Percentiles rank a stretch among this genome's conserved stretches.
Conservation (phyloP, 2,888 invertebrate genomes). For the Ophraella communa region DNA sequence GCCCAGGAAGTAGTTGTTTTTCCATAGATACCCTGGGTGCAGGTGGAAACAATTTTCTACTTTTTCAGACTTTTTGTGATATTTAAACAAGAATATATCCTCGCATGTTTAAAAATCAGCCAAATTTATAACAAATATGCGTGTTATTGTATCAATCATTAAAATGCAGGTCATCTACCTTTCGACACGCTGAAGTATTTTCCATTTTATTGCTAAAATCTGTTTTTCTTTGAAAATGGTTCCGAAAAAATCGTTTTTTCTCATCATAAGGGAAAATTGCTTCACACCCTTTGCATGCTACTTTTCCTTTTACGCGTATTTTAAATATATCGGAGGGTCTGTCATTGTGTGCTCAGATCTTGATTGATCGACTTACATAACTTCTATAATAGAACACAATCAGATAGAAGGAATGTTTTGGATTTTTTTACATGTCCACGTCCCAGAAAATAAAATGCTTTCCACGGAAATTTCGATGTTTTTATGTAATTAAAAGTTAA, state of each 20-base stretch:
- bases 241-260: slow-evolving; percentile 21
- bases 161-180: not conserved
- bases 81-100: too few relatives aligned
- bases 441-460: not conserved
- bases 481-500: too few relatives aligned
- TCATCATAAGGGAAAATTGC: slow-evolving; percentile 24
- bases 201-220: slow-evolving; percentile 1
- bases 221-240: slow-evolving; percentile 8
- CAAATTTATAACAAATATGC: too few relatives aligned
- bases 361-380: slow-evolving; percentile 28
- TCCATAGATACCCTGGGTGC: too few relatives aligned
- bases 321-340: slow-evolving; percentile 25
- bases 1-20: too few relatives aligned
- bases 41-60: too few relatives aligned
- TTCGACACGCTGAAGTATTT: not conserved
- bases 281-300: slow-evolving; percentile 24
- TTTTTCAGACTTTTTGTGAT: too few relatives aligned
- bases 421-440: slow-evolving; percentile 1
- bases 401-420: slow-evolving; percentile 19
- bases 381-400: slow-evolving; percentile 20
- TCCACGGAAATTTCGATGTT: too few relatives aligned
- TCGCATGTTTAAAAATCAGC: too few relatives aligned
- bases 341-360: slow-evolving; percentile 25
- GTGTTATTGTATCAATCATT: too few relatives aligned
- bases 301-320: slow-evolving; percentile 21